Evolutionary conservation across 1,140 invertebrate genomes (phyloP).

Genomic region (Hyles euphorbiae): DNA sequence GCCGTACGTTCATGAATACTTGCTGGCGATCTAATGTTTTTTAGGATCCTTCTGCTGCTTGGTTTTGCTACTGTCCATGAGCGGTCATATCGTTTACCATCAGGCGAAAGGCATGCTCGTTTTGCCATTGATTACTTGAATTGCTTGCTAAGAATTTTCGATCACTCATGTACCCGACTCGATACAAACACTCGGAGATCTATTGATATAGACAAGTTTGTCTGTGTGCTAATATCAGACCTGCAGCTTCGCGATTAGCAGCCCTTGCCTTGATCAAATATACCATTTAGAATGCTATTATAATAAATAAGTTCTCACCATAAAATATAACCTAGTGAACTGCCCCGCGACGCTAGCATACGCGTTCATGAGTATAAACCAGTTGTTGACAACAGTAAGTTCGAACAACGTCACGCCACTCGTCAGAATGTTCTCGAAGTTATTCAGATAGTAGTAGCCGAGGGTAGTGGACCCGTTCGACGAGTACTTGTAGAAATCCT

Average conservation of each 20-base stretch:
- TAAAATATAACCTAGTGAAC: constrained; percentile 89
- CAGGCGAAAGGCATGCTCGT: no score
- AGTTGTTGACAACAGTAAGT: constrained; percentile 93
- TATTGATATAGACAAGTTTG: no score
- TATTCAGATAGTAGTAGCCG: constrained; percentile 93
- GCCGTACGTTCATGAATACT: no score
- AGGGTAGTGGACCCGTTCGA: constrained; percentile 79
- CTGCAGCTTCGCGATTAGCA: no score
- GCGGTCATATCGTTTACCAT: not conserved
- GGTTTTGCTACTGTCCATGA: not conserved
- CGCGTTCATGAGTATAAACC: constrained; percentile 95
- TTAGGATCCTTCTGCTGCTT: not conserved
- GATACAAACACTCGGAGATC: no score
- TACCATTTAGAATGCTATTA: no score
- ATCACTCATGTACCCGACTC: no score
- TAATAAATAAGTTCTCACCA: constrained; percentile 69
- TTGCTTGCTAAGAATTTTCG: no score
- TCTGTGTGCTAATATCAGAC: no score
- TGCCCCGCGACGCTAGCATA: constrained; percentile 83
- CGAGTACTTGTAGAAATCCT: constrained; percentile 88
- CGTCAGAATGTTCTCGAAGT: constrained; percentile 86
- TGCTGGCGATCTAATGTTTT: no score
- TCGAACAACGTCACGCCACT: constrained; percentile 92
- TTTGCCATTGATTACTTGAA: no score
- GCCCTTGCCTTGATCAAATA: no score